Evolutionary conservation across 2,113 vertebrate species (phyloP), one percentile per base, ranked within the genome.

Genomic region (Rhinogobius similis): DNA sequence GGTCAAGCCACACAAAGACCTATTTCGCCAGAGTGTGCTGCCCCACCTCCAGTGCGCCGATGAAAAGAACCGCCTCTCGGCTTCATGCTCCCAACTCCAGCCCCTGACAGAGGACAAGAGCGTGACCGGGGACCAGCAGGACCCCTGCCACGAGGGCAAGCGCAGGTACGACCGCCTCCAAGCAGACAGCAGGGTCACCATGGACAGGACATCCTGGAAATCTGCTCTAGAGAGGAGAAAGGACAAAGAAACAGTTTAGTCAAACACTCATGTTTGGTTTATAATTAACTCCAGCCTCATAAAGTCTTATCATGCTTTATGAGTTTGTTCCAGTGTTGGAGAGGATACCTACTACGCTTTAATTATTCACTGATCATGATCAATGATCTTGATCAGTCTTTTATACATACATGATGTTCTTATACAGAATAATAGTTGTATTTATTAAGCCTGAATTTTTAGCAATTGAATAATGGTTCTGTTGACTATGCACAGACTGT

Each of bases 11-110:
- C 58, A 10, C 4, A 88, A 82, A 59, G 89, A 91, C 62, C 72
- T 93, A 41, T 93, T 93, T 69, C 93, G 92, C 56, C 90, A 92
- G 32, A 93, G 86, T 32, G 76, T 94, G 16, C 67, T 93, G 68
- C 92, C 89, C 21, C 89, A 88, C 59, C 85, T 93, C 44, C 86
- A 89, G 20, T 90, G 87, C 0, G 65, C 72, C 9, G 89, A 91
- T 74, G 88, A 76, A 26, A 81, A 82, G 27, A 68, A 85, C 3
- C 77, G 80, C 21, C 82, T 91, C 65, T 92, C 93, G 0, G 79
- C 82, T 27, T 92, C 93, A 75, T 94, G 92, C 78, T 81, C 86
- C 0, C 87, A 91, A 76, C 91, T 94, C 63, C 87, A 73, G 50
- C 87, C 91, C 9, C 77, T 88, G 55, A 67, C 79, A 0, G 88